phyloP scores from a whole-genome alignment of 2,113 vertebrate species.

The Arvicanthis niloticus region DNA sequence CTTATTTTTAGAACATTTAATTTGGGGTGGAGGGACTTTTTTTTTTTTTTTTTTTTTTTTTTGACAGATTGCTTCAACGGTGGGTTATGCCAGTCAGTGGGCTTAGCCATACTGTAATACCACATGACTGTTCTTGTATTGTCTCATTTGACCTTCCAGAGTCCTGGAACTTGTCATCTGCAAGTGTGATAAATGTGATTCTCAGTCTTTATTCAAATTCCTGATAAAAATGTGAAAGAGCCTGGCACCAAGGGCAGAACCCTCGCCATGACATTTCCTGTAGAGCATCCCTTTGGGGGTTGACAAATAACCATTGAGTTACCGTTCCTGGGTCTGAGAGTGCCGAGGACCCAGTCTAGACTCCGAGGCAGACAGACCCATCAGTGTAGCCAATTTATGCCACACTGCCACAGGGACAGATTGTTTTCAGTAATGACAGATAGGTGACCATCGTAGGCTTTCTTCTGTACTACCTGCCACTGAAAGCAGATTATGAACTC shows the following conservation, averaged over 20 bases:
- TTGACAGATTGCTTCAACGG: background rate
- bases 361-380: background rate
- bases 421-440: background rate
- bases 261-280: background rate
- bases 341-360: background rate
- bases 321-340: background rate
- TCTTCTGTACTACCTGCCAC: background rate
- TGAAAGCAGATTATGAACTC: background rate
- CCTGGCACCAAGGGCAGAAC: background rate
- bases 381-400: too few species aligned
- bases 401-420: background rate
- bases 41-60: background rate
- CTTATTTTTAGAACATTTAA: background rate
- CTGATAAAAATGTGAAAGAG: slow-evolving; percentile 15
- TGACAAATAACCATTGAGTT: background rate
- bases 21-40: background rate
- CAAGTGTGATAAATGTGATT: slow-evolving; percentile 49
- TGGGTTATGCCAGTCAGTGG: background rate
- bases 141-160: slow-evolving; percentile 52
- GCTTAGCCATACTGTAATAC: background rate
- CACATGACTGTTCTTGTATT: background rate
- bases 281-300: background rate
- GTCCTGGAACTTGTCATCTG: slow-evolving; percentile 37
- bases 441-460: background rate
- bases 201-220: slow-evolving; percentile 60